phyloP scores from a whole-genome alignment of 1,140 invertebrate genomes.

The Calephelis virginiensis region DNA sequence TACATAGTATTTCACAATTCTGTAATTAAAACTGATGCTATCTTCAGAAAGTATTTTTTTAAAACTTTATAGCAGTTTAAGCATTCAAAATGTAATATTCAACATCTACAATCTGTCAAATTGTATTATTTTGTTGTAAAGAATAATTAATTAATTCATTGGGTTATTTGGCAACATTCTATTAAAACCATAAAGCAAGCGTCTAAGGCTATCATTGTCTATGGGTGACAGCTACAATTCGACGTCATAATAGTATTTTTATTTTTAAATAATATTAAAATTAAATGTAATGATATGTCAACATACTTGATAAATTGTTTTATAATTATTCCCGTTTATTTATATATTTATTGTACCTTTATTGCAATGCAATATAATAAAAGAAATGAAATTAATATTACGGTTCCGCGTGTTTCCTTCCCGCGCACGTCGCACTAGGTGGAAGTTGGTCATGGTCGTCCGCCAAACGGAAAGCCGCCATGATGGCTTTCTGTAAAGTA shows the following conservation, averaged over 20 bases:
- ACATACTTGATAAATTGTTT: neutral
- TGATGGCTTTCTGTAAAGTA: slow-evolving; percentile 84
- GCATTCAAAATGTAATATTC: too few relatives aligned
- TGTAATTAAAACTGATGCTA: too few relatives aligned
- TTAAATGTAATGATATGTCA: slow-evolving; percentile 7
- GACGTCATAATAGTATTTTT: slow-evolving; percentile 42
- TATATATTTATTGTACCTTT: slow-evolving; percentile 21
- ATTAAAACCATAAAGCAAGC: too few relatives aligned
- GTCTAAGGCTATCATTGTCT: slow-evolving; percentile 24
- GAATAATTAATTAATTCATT: too few relatives aligned
- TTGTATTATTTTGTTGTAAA: too few relatives aligned
- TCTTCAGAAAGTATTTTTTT: too few relatives aligned
- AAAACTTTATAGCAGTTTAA: too few relatives aligned
- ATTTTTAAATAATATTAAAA: slow-evolving; percentile 34
- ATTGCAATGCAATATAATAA: slow-evolving; percentile 29
- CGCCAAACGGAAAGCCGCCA: slow-evolving; percentile 83
- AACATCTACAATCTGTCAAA: too few relatives aligned
- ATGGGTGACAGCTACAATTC: slow-evolving; percentile 35
- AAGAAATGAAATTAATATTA: slow-evolving; percentile 39
- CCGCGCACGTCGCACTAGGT: slow-evolving; percentile 82
- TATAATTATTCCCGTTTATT: slow-evolving; percentile 21
- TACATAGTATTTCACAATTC: too few relatives aligned
- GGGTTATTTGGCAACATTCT: too few relatives aligned
- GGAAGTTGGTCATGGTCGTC: slow-evolving; percentile 82
- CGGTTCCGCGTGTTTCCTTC: slow-evolving; percentile 78